Percentiles rank a stretch among this genome's conserved stretches.
Conservation (phyloP, 2,888 invertebrate genomes). For the Tetranychus piercei region DNA sequence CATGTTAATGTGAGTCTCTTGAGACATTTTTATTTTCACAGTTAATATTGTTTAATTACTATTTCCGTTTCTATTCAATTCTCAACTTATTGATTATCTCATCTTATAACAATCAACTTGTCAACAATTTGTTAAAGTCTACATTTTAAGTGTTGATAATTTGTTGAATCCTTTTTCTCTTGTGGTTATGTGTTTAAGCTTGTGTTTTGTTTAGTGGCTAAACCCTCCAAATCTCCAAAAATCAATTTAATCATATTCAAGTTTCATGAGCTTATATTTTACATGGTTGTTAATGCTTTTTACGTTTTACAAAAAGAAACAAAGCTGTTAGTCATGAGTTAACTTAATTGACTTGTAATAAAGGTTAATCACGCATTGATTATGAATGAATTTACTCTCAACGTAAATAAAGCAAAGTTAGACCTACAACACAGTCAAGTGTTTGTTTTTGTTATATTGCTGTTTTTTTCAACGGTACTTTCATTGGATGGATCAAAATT, state of each 20-base stretch:
- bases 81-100: not conserved
- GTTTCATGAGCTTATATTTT: not conserved
- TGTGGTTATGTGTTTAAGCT: not conserved
- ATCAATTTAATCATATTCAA: not conserved
- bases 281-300: too few relatives aligned
- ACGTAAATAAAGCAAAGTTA: not conserved
- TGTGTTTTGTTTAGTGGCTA: not conserved
- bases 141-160: not conserved
- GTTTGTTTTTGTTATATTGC: not conserved
- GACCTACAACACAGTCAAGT: not conserved
- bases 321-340: not conserved
- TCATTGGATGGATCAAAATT: too few relatives aligned
- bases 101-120: not conserved
- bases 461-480: too few relatives aligned
- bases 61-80: too few relatives aligned
- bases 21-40: not conserved
- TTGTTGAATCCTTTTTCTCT: not conserved
- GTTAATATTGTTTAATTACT: too few relatives aligned
- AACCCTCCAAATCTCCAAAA: not conserved
- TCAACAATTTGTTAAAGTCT: not conserved
- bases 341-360: constrained; percentile 1
- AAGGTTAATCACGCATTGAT: not conserved
- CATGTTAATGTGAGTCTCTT: not conserved
- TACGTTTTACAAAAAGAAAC: too few relatives aligned
- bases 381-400: not conserved